Evolutionary conservation across 1,140 invertebrate species (phyloP).

Genomic region (Tetramorium simillimum): DNA sequence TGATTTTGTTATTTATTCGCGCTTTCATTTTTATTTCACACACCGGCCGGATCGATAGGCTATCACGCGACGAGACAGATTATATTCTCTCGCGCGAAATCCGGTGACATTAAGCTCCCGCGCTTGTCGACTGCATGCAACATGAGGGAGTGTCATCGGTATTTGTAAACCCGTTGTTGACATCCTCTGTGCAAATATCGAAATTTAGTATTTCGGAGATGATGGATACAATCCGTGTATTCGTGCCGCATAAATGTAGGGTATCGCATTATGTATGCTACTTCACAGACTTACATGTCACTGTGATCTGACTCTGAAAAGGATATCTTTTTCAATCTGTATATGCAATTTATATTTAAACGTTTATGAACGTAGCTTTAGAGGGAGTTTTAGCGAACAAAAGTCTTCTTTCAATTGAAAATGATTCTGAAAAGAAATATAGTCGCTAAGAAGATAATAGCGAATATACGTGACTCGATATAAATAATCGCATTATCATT

Average conservation of each 20-base stretch:
- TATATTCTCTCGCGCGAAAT: constrained; percentile 11
- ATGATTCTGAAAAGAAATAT: neutral
- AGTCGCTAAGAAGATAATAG: neutral
- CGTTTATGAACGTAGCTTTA: neutral
- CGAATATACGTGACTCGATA: neutral
- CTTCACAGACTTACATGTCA: neutral
- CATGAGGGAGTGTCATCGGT: constrained; percentile 10
- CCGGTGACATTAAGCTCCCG: constrained; percentile 28
- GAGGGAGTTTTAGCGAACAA: neutral
- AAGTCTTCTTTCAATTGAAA: neutral
- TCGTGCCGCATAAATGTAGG: neutral
- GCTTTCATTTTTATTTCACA: neutral
- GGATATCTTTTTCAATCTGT: neutral
- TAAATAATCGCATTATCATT: neutral
- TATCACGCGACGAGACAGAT: neutral
- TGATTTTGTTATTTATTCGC: constrained; percentile 10
- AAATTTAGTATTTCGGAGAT: constrained; percentile 35
- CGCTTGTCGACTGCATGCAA: constrained; percentile 5
- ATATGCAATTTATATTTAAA: neutral
- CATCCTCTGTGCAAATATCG: constrained; percentile 24
- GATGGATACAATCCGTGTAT: neutral
- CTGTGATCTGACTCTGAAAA: neutral
- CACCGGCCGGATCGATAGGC: neutral
- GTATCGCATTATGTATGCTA: neutral
- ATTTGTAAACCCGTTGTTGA: constrained; percentile 47